Evolutionary conservation across 2,888 invertebrate species (phyloP), one percentile per base, ranked within the genome.

Genomic region (Lobophora halterata): DNA sequence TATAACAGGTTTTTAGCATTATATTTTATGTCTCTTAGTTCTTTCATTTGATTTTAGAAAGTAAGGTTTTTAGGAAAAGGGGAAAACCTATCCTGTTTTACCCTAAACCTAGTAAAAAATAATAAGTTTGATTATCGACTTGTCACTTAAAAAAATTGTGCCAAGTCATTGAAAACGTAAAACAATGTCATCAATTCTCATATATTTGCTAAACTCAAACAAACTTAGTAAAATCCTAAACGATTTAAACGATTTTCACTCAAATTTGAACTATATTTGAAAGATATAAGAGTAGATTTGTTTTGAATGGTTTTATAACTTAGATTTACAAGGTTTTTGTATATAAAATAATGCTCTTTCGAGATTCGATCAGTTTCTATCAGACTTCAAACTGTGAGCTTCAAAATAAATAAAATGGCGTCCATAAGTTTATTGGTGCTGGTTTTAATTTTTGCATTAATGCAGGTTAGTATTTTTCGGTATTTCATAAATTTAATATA

Each of bases 391-490:
- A 21, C 4, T 7, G 21, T 11, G 14, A 13, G 3, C 5, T 8
- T 9, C 14, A 14, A 5, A 28, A 11, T 7, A 12, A 27, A 12
- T 9, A 32, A 34, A 31, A 46, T 42, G 42, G 21, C 26, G 16
- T 8, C 18, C 2, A 1, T 11, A 2, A 37, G 24, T 24, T 21
- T 36, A 19, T 42, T 38, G 11, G 18, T 39, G 3, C 1, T 50
- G 11, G 19, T 45, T 9, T n/a, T 42, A 7, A 21, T 60, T 2
- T 27, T 55, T 5, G 34, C 34, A 3, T 12, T 61, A 4, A 6
- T 56, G 1, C 55, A 66, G 55, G 69, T 69, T 19, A 28, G 52
- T 54, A 6, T 9, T 14, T 18, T n/a, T 24, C n/a, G n/a, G n/a
- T n/a, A n/a, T n/a, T n/a, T n/a, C n/a, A n/a, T n/a, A n/a, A n/a